Conservation (phyloP, 2,113 vertebrate genomes). For the Muntiacus muntjak region DNA sequence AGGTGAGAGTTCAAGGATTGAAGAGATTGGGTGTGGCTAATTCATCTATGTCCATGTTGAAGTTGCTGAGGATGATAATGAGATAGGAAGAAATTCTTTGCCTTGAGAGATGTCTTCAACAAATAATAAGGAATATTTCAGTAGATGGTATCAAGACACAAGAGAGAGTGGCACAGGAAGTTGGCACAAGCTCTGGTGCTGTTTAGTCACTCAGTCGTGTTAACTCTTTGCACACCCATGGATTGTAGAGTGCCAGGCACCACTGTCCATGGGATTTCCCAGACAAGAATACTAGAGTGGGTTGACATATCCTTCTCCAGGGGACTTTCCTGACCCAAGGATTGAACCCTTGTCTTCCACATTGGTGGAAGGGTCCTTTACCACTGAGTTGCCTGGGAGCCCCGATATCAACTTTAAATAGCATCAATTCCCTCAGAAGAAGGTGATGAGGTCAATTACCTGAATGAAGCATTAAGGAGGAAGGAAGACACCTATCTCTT, state of each 20-base stretch:
- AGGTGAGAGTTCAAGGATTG: not conserved
- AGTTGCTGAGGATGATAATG: not conserved
- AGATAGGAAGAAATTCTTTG: not conserved
- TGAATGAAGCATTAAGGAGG: not conserved
- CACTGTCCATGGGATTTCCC: not conserved
- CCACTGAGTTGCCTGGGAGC: not conserved
- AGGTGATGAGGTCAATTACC: not conserved
- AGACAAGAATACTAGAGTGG: not conserved
- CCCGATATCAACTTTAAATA: not conserved
- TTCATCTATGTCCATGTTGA: not conserved
- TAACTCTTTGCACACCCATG: not conserved
- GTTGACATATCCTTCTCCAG: not conserved
- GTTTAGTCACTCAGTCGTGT: not conserved
- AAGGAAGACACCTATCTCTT: not conserved
- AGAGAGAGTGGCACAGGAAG: not conserved
- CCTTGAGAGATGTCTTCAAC: not conserved
- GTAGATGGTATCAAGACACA: not conserved
- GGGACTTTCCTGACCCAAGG: not conserved
- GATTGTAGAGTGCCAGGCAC: not conserved
- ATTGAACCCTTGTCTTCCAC: not conserved
- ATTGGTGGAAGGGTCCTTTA: not conserved
- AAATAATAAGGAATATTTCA: not conserved
- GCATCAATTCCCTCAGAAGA: not conserved
- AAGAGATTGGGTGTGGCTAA: not conserved
- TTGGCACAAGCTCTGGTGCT: not conserved